Evolutionary conservation across 2,888 invertebrate genomes (phyloP).

Genomic region (Eupsilia transversa): DNA sequence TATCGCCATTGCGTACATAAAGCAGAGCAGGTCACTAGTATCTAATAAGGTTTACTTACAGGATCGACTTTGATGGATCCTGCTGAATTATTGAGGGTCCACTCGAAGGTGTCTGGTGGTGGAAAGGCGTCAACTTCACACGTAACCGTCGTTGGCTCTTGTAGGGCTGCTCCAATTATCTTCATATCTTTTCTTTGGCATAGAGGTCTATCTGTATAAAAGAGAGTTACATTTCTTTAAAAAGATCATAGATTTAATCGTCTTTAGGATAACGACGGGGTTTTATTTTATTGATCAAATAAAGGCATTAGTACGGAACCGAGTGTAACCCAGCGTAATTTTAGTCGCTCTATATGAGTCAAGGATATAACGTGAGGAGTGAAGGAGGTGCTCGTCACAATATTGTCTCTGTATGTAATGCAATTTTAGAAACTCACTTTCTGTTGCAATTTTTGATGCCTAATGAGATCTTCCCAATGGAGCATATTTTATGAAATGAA

Average conservation of each 20-base stretch:
- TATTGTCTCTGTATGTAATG: neutral
- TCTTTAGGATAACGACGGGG: too few species aligned
- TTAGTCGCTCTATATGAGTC: neutral
- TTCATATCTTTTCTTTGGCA: conserved; percentile 95
- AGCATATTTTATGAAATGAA: too few species aligned
- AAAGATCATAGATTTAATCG: neutral
- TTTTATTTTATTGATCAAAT: neutral
- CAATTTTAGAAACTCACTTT: neutral
- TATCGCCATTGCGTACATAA: too few species aligned
- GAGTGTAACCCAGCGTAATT: neutral
- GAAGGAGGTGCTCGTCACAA: too few species aligned
- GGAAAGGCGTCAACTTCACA: conserved; percentile 97
- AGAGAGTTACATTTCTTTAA: conserved; percentile 12
- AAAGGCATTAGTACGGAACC: too few species aligned
- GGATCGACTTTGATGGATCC: conserved; percentile 93
- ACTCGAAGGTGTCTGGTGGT: conserved; percentile 95
- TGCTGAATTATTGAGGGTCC: conserved; percentile 97
- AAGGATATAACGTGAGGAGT: neutral
- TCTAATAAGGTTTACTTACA: conserved; percentile 73
- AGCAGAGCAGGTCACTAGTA: too few species aligned
- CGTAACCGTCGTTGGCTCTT: conserved; percentile 94
- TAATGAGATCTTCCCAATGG: too few species aligned
- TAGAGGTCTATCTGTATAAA: conserved; percentile 94
- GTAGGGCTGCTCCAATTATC: conserved; percentile 95
- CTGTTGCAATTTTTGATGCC: neutral